Conservation (phyloP, 2,797 vertebrate genomes). For the Tragelaphus eurycerus region DNA sequence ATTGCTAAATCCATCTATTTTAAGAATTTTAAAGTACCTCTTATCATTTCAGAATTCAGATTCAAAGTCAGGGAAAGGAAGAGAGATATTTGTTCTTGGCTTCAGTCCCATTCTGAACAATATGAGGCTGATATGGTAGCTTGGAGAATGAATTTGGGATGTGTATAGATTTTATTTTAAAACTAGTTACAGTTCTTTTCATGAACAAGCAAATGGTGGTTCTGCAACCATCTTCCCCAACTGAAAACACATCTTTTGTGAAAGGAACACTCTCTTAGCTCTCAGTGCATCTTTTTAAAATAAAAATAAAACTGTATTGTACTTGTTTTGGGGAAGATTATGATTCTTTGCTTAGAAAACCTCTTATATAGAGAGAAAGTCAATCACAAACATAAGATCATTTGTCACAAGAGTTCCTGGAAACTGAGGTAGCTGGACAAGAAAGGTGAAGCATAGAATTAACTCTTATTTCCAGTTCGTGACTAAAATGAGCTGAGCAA, state of each 20-base stretch:
- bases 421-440: background rate
- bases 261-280: slow-evolving; percentile 40
- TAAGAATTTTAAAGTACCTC: slow-evolving; percentile 75
- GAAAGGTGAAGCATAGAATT: background rate
- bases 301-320: slow-evolving; percentile 51
- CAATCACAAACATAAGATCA: background rate
- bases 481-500: background rate
- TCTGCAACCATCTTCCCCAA: slow-evolving; percentile 29
- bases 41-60: slow-evolving; percentile 76
- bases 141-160: slow-evolving; percentile 65
- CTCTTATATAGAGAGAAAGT: background rate
- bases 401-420: slow-evolving; percentile 30
- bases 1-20: slow-evolving; percentile 75
- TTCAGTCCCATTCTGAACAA: slow-evolving; percentile 61
- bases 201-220: slow-evolving; percentile 63
- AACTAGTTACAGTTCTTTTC: slow-evolving; percentile 55
- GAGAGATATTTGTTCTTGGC: slow-evolving; percentile 72
- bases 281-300: slow-evolving; percentile 25
- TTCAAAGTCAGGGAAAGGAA: slow-evolving; percentile 71
- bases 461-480: background rate
- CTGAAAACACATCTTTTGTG: slow-evolving; percentile 14
- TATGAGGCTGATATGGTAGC: slow-evolving; percentile 63
- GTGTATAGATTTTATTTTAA: slow-evolving; percentile 75
- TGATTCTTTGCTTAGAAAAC: slow-evolving; percentile 52
- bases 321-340: slow-evolving; percentile 53